Evolutionary conservation across 2,113 vertebrate genomes (phyloP).

Genomic region (Gracilinanus agilis): DNA sequence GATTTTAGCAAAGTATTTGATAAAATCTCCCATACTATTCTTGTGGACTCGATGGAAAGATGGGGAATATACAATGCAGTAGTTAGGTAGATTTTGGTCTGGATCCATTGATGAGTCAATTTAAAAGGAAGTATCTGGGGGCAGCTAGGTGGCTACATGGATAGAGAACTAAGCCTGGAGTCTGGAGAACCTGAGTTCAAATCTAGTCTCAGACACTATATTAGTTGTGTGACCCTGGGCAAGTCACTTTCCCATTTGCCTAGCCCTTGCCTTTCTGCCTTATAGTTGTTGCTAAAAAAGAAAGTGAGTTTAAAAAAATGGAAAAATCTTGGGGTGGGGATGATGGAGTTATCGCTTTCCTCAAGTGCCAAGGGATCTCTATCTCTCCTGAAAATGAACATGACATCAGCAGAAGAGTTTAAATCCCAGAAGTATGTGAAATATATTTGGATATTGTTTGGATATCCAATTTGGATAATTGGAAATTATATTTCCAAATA

Average conservation of each 20-base stretch:
- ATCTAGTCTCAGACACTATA: no score
- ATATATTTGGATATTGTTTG: no score
- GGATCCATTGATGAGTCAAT: background rate
- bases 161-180: no score
- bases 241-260: no score
- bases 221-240: no score
- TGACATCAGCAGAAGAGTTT: constrained; percentile 20
- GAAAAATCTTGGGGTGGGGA: no score
- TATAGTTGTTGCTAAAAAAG: no score
- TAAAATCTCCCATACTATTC: background rate
- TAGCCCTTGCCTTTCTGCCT: no score
- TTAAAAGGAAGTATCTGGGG: background rate
- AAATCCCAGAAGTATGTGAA: constrained; percentile 73
- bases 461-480: no score
- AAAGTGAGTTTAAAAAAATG: no score
- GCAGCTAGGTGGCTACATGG: no score
- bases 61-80: background rate
- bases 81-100: background rate
- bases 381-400: background rate
- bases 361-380: background rate
- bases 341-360: background rate
- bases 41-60: background rate
- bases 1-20: background rate
- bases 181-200: no score
- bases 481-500: constrained; percentile 88